phyloP scores from a whole-genome alignment of 2,797 vertebrate genomes.

The Clarias pachynema region DNA sequence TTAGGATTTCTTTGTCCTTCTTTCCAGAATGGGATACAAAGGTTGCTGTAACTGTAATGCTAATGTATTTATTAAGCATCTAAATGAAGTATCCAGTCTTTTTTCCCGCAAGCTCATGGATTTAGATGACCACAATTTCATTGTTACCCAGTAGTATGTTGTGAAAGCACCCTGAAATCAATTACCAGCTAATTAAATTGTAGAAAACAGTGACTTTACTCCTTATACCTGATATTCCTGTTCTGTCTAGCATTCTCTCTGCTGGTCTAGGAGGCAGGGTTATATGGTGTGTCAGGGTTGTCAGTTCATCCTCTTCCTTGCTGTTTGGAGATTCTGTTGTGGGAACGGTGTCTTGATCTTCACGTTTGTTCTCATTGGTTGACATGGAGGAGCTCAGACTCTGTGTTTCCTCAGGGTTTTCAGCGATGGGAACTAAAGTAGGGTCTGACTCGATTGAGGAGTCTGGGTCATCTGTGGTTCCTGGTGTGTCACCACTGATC shows the following conservation, averaged over 20 bases:
- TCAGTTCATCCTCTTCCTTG: constrained; percentile 57
- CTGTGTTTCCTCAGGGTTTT: constrained; percentile 40
- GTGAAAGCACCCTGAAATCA: not conserved
- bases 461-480: constrained; percentile 37
- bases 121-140: no score
- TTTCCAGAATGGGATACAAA: not conserved
- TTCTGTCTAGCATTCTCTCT: constrained; percentile 77
- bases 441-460: constrained; percentile 34
- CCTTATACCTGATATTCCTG: constrained; percentile 74
- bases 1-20: not conserved
- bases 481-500: constrained; percentile 60
- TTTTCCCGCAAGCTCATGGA: not conserved
- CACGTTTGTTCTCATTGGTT: constrained; percentile 12
- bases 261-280: constrained; percentile 73
- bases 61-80: not conserved
- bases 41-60: not conserved
- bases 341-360: constrained; percentile 50
- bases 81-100: not conserved
- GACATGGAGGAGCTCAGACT: constrained; percentile 4
- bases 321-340: constrained; percentile 44
- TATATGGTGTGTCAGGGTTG: constrained; percentile 46
- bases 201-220: not conserved
- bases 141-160: not conserved
- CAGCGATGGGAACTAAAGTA: constrained; percentile 45
- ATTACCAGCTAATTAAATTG: not conserved